Conservation (phyloP, 92 coral and sea anemone genomes). For the Siderastrea radians region DNA sequence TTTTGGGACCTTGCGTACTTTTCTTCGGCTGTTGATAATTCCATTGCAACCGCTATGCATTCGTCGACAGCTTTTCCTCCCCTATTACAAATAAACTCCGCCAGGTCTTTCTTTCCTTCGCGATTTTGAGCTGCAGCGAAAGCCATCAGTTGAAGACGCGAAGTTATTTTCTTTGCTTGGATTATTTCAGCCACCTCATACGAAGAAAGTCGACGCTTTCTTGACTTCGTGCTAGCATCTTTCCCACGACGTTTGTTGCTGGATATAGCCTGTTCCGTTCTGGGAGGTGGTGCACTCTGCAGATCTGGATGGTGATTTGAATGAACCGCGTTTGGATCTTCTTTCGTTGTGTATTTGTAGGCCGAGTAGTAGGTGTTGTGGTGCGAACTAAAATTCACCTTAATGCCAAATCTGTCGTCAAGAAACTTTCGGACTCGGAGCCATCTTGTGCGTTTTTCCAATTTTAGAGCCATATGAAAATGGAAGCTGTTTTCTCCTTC, state of each 20-base stretch:
- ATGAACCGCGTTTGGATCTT: neutral
- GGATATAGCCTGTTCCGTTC: constrained; percentile 38
- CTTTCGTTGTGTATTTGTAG: constrained; percentile 25
- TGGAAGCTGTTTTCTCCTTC: constrained; percentile 5
- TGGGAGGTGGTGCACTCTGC: constrained; percentile 1
- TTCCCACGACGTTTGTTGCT: neutral
- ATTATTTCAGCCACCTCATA: constrained; percentile 57
- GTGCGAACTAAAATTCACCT: constrained; percentile 36
- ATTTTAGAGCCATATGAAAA: constrained; percentile 37
- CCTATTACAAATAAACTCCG: neutral
- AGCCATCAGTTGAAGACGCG: constrained; percentile 48
- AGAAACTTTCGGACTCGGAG: constrained; percentile 26
- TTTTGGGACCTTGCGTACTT: no score
- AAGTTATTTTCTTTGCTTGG: constrained; percentile 20
- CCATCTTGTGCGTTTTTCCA: constrained; percentile 24
- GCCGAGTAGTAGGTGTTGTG: constrained; percentile 40
- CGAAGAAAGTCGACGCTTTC: constrained; percentile 21
- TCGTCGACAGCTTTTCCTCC: no score
- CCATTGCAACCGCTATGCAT: no score
- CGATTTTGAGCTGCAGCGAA: constrained; percentile 21
- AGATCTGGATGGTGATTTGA: constrained; percentile 31
- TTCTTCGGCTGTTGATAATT: no score
- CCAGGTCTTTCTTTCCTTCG: constrained; percentile 57
- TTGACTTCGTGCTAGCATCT: neutral
- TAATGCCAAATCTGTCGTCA: neutral